Conservation (phyloP, 2,113 vertebrate genomes). For the Bagarius yarrelli region DNA sequence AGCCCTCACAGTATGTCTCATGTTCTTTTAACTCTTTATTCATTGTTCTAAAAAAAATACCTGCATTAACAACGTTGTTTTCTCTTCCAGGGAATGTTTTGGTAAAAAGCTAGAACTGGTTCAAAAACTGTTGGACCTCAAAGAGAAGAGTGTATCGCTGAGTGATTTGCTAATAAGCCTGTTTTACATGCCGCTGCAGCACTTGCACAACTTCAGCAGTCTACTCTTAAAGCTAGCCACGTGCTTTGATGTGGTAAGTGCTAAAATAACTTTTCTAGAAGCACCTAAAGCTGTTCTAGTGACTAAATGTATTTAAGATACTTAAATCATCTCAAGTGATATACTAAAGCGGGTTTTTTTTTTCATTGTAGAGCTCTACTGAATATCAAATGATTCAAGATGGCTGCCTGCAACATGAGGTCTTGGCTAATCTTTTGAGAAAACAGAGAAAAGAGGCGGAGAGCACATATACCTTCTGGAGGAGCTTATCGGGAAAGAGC, state of each 20-base stretch:
- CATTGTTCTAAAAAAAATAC: background rate
- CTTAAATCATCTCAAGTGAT: background rate
- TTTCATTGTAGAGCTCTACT: constrained; percentile 68
- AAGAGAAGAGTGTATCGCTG: constrained; percentile 68
- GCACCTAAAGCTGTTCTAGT: background rate
- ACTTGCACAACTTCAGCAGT: constrained; percentile 84
- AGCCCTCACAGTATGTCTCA: constrained; percentile 83
- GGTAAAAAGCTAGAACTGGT: constrained; percentile 79
- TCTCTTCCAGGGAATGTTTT: constrained; percentile 78
- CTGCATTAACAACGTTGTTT: background rate
- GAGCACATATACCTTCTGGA: constrained; percentile 88
- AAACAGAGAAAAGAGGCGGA: constrained; percentile 92
- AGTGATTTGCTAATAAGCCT: constrained; percentile 77
- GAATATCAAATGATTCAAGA: constrained; percentile 90
- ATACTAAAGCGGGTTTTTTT: no score
- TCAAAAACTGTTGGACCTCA: constrained; percentile 75
- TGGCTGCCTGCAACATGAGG: constrained; percentile 80
- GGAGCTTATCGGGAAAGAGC: constrained; percentile 87
- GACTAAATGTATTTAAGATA: background rate
- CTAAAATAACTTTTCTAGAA: background rate
- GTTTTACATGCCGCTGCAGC: constrained; percentile 86
- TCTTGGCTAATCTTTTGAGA: constrained; percentile 77
- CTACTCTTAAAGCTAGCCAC: constrained; percentile 86
- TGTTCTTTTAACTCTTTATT: background rate
- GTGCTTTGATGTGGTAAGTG: constrained; percentile 91